Base-by-base conservation (phyloP, 2,797 vertebrate species). In the Megaceryle alcyon region DNA sequence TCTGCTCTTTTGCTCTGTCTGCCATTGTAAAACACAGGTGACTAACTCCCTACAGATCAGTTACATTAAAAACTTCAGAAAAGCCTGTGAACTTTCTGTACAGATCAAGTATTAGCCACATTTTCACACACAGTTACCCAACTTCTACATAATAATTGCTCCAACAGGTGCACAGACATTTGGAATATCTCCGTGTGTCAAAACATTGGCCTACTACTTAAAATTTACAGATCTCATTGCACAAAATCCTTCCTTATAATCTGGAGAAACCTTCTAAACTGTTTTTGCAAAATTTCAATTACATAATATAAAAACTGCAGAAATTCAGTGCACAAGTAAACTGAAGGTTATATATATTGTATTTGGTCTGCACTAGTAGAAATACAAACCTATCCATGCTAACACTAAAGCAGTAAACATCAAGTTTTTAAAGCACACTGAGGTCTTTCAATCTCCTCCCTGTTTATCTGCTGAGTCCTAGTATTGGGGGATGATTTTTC, bases 381-480 rank as follows among this genome's bases (percentile, higher is more conserved):
- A 76, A 66, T 23, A 63, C 11, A 91, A 90, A 86, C 59, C 23
- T 44, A 10, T 25, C 77, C 59, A 65, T 7, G 19, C 28, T 68
- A 89, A 44, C 41, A 37, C 33, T 76, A 60, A 88, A 82, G 35
- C 43, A 88, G 75, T 44, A 86, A 91, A 71, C 23, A 66, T 29
- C 39, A 54, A 48, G 65, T 65, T 77, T 71, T 90, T 93, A 73
- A 88, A 88, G 80, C 46, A 76, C 60, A 29, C 33, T 7, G 48
- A 84, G 57, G 65, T 78, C 72, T 95, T 79, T 60, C 44, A 76
- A 72, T 80, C 92, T 33, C 60, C 49, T 72, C 37, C n/a, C 66
- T 88, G 43, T 69, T 95, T 80, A 92, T 91, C 87, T 82, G 46
- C 86, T 92, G 49, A 78, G 33, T 33, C 33, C 69, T 28, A 61